phyloP scores from a whole-genome alignment of 2,888 invertebrate genomes.

The Yponomeuta plumbellus region DNA sequence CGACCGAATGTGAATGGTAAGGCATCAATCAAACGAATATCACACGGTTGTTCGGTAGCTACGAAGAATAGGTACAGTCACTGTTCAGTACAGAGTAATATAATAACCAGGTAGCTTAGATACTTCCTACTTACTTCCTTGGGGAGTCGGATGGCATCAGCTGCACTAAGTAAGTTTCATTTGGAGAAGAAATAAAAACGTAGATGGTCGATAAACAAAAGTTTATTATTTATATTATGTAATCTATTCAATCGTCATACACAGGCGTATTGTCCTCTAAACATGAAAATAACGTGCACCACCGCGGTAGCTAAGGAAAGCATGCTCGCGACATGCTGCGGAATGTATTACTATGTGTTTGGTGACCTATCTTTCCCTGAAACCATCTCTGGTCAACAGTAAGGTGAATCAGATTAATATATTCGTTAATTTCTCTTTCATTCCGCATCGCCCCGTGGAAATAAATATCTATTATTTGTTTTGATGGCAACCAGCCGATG shows the following conservation, averaged over 20 bases:
- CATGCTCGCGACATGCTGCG: not conserved
- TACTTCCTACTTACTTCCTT: not conserved
- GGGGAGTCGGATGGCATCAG: not conserved
- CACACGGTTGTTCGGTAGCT: too few relatives aligned
- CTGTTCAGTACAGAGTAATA: not conserved
- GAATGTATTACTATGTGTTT: not conserved
- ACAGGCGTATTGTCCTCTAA: slow-evolving; percentile 2
- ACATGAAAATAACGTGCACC: not conserved
- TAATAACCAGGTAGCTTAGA: not conserved
- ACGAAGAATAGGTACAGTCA: too few relatives aligned
- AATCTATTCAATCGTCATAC: not conserved
- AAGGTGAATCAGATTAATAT: too few relatives aligned
- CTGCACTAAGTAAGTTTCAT: not conserved
- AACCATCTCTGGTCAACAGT: too few relatives aligned
- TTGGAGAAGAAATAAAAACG: not conserved
- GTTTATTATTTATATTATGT: not conserved
- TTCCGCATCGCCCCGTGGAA: too few relatives aligned
- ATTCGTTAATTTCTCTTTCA: too few relatives aligned
- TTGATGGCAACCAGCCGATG: too few relatives aligned
- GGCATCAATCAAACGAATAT: too few relatives aligned
- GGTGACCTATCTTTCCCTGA: too few relatives aligned
- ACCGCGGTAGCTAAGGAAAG: not conserved
- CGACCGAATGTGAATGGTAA: too few relatives aligned
- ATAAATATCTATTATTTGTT: too few relatives aligned
- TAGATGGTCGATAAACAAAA: not conserved